These are phyloP conservation scores for Neodiprion lecontei DNA, from an alignment of 1,140 invertebrate species.

Conservation along the genomic window DNA sequence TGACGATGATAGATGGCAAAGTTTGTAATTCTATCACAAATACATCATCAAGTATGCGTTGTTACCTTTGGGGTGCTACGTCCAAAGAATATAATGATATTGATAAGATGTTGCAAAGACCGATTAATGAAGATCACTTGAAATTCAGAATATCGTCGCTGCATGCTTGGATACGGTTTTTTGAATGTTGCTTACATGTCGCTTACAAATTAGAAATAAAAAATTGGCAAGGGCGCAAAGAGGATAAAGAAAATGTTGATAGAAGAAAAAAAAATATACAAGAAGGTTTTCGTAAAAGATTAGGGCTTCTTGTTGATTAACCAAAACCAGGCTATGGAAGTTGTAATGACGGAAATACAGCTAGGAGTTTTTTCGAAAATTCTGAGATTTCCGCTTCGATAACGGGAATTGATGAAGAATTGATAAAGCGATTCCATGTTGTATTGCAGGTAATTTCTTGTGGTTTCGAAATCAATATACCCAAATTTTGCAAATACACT, in stretches of 20 bases:
- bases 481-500: not conserved
- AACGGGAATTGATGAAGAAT: too few relatives aligned
- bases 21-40: constrained; percentile 55
- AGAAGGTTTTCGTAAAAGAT: not conserved
- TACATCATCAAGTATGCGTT: constrained; percentile 34
- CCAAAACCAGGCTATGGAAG: too few relatives aligned
- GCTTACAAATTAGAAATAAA: not conserved
- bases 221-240: not conserved
- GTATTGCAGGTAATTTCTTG: not conserved
- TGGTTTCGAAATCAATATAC: not conserved
- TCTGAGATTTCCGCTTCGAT: too few relatives aligned
- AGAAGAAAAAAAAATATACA: not conserved
- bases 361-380: too few relatives aligned
- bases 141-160: not conserved
- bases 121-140: not conserved
- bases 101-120: not conserved
- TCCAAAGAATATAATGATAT: constrained; percentile 37
- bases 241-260: not conserved
- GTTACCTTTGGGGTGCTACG: constrained; percentile 35
- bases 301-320: too few relatives aligned
- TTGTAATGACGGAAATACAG: too few relatives aligned
- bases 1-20: constrained; percentile 39
- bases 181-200: not conserved
- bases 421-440: not conserved
- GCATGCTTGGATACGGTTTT: not conserved